Base-by-base conservation (phyloP, 2,797 vertebrate species). In the Poeciliopsis infans region DNA sequence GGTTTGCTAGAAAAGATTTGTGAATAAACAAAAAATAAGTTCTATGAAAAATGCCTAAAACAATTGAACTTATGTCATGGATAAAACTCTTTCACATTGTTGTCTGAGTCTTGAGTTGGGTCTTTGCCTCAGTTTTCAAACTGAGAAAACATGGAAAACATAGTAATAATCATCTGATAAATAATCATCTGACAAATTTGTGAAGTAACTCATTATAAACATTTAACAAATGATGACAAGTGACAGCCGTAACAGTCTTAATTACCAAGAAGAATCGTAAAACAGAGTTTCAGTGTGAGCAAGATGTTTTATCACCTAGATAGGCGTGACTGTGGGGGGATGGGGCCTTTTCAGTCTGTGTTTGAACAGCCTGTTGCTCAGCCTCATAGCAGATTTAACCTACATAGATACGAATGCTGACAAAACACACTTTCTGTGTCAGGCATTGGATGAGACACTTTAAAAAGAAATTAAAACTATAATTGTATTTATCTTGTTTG, bases 291-390 rank as follows among this genome's bases (percentile, higher is more conserved):
- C 5, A 45, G 43, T 49, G 51, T 1, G 47, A 43, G 61, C 3
- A n/a, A 72, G 23, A 71, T 46, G 70, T 77, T 81, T 64, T 77
- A 41, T 57, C 28, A 36, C 16, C 23, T 73, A 10, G 53, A 31
- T 61, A 79, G 16, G 45, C 6, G 3, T 11, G 23, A 20, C 36
- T 4, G 47, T 57, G 64, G 86, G 85, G 87, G 90, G 88, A 85
- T 82, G 86, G 89, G 80, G 33, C 18, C 51, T 55, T 45, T 39
- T 49, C 20, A 82, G 51, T 57, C 25, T 43, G 13, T 55, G 31
- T 80, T 72, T 53, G 76, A 66, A 71, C 66, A 86, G 79, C 79
- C 85, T 88, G 89, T 91, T 93, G 89, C 87, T 89, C 36, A 20
- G 25, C 28, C 53, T 15, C 33, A 75, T 23, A 84, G 79, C 73